These are phyloP conservation scores for Eurytoma californica DNA, from an alignment of 2,888 invertebrate genomes.

Conservation along the genomic window DNA sequence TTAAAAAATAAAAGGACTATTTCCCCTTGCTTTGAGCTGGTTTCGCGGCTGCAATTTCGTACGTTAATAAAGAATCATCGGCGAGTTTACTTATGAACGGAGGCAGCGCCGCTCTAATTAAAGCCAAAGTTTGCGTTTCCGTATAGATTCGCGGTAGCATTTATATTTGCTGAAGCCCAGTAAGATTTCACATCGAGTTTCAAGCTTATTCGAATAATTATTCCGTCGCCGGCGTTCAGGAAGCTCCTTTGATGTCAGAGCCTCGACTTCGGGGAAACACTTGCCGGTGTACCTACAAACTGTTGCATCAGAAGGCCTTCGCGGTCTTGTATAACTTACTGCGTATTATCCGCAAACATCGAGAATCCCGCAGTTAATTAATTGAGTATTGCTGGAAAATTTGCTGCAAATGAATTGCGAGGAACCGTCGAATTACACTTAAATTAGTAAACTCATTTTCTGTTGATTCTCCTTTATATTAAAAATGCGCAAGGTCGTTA, in stretches of 20 bases:
- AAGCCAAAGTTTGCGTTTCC: conserved; percentile 12
- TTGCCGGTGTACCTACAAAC: background rate
- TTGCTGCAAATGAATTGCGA: too few relatives aligned
- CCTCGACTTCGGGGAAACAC: background rate
- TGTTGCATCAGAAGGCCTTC: background rate
- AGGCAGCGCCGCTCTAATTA: background rate
- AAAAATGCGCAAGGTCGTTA: too few relatives aligned
- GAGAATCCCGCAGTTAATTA: too few relatives aligned
- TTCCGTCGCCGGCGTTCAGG: background rate
- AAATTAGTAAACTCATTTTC: too few relatives aligned
- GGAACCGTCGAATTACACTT: too few relatives aligned
- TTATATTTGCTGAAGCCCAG: conserved; percentile 19
- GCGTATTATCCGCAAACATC: background rate
- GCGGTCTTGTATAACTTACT: background rate
- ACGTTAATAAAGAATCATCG: background rate
- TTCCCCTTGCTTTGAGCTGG: too few relatives aligned
- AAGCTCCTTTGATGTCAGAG: background rate
- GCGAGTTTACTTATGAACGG: background rate
- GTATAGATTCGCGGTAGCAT: background rate
- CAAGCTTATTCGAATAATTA: conserved; percentile 27
- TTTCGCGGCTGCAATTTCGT: too few relatives aligned
- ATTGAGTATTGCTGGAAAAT: too few relatives aligned
- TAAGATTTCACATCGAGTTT: conserved; percentile 3
- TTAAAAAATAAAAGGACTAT: too few relatives aligned
- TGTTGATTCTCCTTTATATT: too few relatives aligned